Conservation (phyloP, 2,113 vertebrate genomes). For the Rhinolophus sinicus region DNA sequence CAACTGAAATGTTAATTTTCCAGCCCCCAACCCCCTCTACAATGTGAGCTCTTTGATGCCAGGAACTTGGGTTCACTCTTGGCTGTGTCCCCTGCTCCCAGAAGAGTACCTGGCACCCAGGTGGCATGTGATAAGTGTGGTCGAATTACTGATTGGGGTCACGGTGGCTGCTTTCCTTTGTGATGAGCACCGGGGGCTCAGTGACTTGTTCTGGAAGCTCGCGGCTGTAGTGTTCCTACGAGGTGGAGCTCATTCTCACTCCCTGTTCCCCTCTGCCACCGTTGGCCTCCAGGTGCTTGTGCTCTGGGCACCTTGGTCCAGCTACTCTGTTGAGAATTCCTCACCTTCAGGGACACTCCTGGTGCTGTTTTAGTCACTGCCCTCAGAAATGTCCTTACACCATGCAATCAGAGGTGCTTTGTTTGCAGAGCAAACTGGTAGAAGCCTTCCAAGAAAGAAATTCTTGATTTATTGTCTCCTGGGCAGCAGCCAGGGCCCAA, state of each 20-base stretch:
- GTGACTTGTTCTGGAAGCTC: neutral
- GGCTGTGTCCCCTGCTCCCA: neutral
- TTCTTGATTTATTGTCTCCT: neutral
- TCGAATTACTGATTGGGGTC: neutral
- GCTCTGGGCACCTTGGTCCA: neutral
- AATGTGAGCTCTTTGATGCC: neutral
- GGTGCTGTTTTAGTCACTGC: neutral
- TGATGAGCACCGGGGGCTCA: neutral
- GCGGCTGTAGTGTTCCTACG: rapidly evolving
- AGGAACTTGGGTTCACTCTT: neutral
- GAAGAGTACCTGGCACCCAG: neutral
- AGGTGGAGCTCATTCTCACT: neutral
- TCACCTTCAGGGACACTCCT: neutral
- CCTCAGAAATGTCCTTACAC: neutral
- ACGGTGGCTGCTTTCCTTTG: neutral
- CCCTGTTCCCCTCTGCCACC: neutral
- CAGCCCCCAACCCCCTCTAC: neutral
- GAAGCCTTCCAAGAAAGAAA: neutral
- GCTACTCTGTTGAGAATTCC: neutral
- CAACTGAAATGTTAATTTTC: neutral
- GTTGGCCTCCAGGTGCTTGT: neutral
- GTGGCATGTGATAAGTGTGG: neutral
- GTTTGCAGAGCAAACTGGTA: neutral
- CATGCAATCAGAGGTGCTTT: neutral
- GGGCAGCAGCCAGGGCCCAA: neutral